Base-by-base conservation (phyloP, 2,888 invertebrate species). In the Gastracanthus pulcherrimus region DNA sequence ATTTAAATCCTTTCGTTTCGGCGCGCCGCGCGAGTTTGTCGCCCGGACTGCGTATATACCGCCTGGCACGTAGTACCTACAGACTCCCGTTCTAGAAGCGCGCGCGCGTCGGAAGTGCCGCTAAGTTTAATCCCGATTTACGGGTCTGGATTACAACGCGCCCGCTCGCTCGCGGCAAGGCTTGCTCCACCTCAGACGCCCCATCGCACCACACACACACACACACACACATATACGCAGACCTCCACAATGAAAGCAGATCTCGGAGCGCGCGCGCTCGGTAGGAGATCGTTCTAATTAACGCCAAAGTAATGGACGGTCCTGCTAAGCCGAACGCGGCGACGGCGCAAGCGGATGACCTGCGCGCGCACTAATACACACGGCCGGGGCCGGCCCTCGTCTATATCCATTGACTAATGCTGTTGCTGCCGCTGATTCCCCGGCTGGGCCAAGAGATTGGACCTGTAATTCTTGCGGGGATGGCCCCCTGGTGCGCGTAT, bases 61-160 rank as follows among this genome's bases (percentile, higher is more conserved):
- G 34, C 9, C n/a, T 62, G 31, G 31, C 62, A 34, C 34, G 48
- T 48, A 48, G 19, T 60, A 34, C 31, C n/a, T 62, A 34, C 9
- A 5, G 34, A 29, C n/a, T n/a, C n/a, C n/a, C n/a, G n/a, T n/a
- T n/a, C n/a, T n/a, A n/a, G n/a, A n/a, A n/a, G n/a, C n/a, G n/a
- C n/a, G n/a, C n/a, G n/a, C 26, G 23, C 38, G 13, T 69, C 76
- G 78, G 83, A 84, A 85, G 82, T 82, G 84, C 82, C 84, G 84
- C 84, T 83, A 86, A 86, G 84, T 87, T 87, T 88, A 88, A 89
- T 88, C 87, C 87, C 86, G 86, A 89, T 88, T 89, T 88, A 89
- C 86, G 85, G 85, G 79, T 72, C 70, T 69, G 88, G 87, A 87
- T 88, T 88, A 87, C 86, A 83, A 76, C 81, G 38, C 9, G 31